phyloP scores from a whole-genome alignment of 2,888 invertebrate genomes.

The Brachypterus glaber region DNA sequence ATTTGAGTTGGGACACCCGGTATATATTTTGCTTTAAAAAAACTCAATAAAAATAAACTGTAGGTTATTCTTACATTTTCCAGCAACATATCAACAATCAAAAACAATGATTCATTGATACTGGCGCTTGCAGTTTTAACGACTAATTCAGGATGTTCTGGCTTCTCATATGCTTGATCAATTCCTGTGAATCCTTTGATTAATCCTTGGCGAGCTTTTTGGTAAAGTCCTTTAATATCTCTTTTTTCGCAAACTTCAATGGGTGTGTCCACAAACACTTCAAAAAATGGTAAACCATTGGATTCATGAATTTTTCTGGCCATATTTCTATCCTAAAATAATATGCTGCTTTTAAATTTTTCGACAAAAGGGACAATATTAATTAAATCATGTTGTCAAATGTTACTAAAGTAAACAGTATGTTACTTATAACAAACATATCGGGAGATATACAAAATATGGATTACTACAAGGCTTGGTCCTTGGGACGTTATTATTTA shows the following conservation, averaged over 20 bases:
- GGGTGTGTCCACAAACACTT: slow-evolving; percentile 90
- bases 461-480: too few species aligned
- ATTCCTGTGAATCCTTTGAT: slow-evolving; percentile 87
- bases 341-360: too few species aligned
- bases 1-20: too few species aligned
- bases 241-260: slow-evolving; percentile 84
- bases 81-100: slow-evolving; percentile 70
- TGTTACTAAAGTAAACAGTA: too few species aligned
- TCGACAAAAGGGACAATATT: too few species aligned
- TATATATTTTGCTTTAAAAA: too few species aligned
- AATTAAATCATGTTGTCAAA: too few species aligned
- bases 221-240: slow-evolving; percentile 95
- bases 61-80: slow-evolving; percentile 41
- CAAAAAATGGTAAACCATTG: slow-evolving; percentile 77
- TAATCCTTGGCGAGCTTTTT: slow-evolving; percentile 87
- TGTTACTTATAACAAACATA: too few species aligned
- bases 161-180: slow-evolving; percentile 83
- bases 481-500: too few species aligned
- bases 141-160: slow-evolving; percentile 70
- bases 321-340: slow-evolving; percentile 63
- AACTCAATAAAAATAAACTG: background rate
- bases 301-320: slow-evolving; percentile 82
- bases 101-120: slow-evolving; percentile 74
- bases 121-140: slow-evolving; percentile 71
- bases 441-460: too few species aligned